Conservation (phyloP, 1,140 invertebrate species). For the Temnothorax nylanderi region DNA sequence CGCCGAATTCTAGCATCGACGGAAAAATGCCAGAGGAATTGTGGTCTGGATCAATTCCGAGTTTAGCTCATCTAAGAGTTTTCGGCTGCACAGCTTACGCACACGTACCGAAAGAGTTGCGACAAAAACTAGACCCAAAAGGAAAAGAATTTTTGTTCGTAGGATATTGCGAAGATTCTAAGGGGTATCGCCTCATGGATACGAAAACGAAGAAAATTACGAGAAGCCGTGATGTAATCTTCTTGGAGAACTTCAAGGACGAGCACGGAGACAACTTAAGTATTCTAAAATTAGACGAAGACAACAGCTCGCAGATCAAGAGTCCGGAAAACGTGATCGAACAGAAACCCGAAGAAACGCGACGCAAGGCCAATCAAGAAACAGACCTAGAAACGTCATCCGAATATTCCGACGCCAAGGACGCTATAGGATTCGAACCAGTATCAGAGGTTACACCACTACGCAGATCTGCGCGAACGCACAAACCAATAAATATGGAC, state of each 20-base stretch:
- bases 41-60: background rate
- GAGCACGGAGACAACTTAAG: no score
- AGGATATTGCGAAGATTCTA: background rate
- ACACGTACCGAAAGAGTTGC: background rate
- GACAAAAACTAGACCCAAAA: background rate
- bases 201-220: background rate
- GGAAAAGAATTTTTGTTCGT: background rate
- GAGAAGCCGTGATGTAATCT: background rate
- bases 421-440: no score
- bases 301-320: no score
- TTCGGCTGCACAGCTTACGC: background rate
- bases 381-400: no score
- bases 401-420: no score
- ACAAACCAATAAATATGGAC: no score
- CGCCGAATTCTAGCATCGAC: background rate
- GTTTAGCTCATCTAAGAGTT: background rate
- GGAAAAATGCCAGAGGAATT: background rate
- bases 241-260: background rate
- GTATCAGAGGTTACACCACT: no score
- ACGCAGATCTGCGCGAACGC: no score
- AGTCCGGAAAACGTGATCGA: no score
- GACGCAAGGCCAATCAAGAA: no score
- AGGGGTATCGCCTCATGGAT: background rate
- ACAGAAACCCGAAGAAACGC: no score
- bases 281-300: no score